Evolutionary conservation across 2,888 invertebrate genomes (phyloP), one percentile per base, ranked within the genome.

Genomic region (Leptinotarsa juncta): DNA sequence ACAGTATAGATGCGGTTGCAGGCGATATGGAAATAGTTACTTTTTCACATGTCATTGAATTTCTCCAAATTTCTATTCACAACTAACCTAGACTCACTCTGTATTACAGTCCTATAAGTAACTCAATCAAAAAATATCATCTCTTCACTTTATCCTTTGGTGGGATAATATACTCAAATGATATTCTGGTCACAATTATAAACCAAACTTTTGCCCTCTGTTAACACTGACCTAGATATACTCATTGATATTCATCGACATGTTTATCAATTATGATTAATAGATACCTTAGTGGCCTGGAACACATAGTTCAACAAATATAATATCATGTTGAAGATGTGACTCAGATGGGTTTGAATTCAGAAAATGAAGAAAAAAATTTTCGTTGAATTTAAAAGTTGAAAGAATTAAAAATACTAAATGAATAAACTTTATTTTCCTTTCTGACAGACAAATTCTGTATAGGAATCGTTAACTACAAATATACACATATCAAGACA

Each of bases 191-290:
- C 51, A 51, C 51, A 51, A 51, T 4, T n/a, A 26, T 23, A 14
- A 23, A 57, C 20, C 55, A 57, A 10, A 57, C 57, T 57, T 23
- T 57, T 57, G 57, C 57, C 57, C 57, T 12, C 57, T 57, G 57
- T 23, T 57, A 57, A 57, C 57, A 57, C 20, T 57, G 57, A 57
- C 57, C 23, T 23, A 57, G 23, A 57, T 23, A 23, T 57, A 4
- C 57, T 57, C 57, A 57, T 57, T 57, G 57, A 23, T 57, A 57
- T 57, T 57, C 57, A 57, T 57, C 20, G 14, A 57, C 57, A 20
- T 20, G 57, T 57, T 57, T 57, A 57, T 23, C 57, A 57, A 57
- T 57, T 57, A 57, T 57, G 15, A 57, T 57, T 23, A 57, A 20
- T 57, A 23, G 20, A 15, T 57, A 57, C 20, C 20, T 57, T 23